Base-by-base conservation (phyloP, 2,888 invertebrate species). In the Bembecia ichneumoniformis region DNA sequence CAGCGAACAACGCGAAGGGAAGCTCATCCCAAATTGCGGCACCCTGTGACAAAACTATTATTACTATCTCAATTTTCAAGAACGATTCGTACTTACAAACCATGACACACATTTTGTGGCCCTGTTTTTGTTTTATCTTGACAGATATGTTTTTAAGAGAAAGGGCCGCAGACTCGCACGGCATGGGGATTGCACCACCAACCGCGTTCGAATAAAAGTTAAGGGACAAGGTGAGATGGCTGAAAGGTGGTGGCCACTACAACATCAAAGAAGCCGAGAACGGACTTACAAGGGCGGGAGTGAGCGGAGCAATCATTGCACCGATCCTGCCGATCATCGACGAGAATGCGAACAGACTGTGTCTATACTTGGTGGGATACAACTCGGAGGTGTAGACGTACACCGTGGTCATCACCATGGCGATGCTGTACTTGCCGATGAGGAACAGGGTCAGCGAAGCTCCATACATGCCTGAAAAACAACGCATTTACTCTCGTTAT, bases 311-410 rank as follows among this genome's bases (percentile, higher is more conserved):
- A 36, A 90, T 62, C 71, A 92, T 90, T 1, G 91, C 89, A 0
- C 92, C 92, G 47, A 92, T 74, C 34, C 91, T 80, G 11, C 92
- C 92, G 55, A 91, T 79, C 90, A 91, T 91, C 9, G 91, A 91
- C 59, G 91, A 91, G 54, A 89, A 82, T 0, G 90, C 90, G 49
- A 92, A 82, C 54, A 91, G 71, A 44, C 89, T 89, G 64, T 92
- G 91, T 1, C 92, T 78, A 46, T 90, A 76, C 60, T 87, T 86
- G 17, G 92, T 92, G 4, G 92, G 92, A 66, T 91, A 92, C 64
- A 92, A 74, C 74, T 92, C 92, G 3, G 91, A 84, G 0, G 91
- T 90, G 63, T 90, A 90, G 60, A 91, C 84, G 66, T 91, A 91
- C 49, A 91, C 64, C 3, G 89, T 81, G 47, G 89, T 87, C 63